These are phyloP conservation scores for Ameiurus melas DNA, from an alignment of 2,113 vertebrate species.

Conservation along the genomic window DNA sequence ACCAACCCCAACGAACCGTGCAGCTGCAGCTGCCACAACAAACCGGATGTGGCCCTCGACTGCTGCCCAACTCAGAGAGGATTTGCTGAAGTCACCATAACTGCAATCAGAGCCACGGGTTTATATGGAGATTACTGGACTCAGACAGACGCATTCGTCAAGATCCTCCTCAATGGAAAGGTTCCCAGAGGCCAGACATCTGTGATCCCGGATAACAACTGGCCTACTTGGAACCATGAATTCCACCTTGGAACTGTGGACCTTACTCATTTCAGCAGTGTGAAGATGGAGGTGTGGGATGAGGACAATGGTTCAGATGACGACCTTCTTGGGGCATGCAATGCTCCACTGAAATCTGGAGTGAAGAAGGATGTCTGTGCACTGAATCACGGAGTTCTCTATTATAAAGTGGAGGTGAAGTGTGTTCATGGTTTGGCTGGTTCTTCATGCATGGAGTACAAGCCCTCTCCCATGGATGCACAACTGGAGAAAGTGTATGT, in stretches of 20 bases:
- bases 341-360: slow-evolving; percentile 20
- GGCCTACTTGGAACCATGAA: slow-evolving; percentile 7
- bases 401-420: slow-evolving; percentile 36
- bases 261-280: background rate
- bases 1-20: slow-evolving; percentile 54
- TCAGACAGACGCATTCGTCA: slow-evolving; percentile 50
- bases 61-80: slow-evolving; percentile 67
- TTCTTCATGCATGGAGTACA: slow-evolving; percentile 56
- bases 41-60: slow-evolving; percentile 16
- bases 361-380: background rate
- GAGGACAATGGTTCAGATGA: slow-evolving; percentile 24
- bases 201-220: background rate
- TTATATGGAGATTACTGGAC: slow-evolving; percentile 61
- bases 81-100: slow-evolving; percentile 60
- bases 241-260: slow-evolving; percentile 19
- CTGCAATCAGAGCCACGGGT: background rate
- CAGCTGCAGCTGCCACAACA: slow-evolving; percentile 60
- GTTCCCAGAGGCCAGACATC: background rate
- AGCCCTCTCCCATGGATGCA: slow-evolving; percentile 44
- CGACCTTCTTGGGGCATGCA: slow-evolving; percentile 60
- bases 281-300: slow-evolving; percentile 44
- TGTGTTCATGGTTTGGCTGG: slow-evolving; percentile 64
- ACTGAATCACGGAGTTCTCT: slow-evolving; percentile 58
- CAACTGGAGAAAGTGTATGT: slow-evolving; percentile 43
- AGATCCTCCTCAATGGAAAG: slow-evolving; percentile 1